These are phyloP conservation scores for Flexamia atlantica DNA, from an alignment of 2,888 invertebrate genomes.

Conservation along the genomic window DNA sequence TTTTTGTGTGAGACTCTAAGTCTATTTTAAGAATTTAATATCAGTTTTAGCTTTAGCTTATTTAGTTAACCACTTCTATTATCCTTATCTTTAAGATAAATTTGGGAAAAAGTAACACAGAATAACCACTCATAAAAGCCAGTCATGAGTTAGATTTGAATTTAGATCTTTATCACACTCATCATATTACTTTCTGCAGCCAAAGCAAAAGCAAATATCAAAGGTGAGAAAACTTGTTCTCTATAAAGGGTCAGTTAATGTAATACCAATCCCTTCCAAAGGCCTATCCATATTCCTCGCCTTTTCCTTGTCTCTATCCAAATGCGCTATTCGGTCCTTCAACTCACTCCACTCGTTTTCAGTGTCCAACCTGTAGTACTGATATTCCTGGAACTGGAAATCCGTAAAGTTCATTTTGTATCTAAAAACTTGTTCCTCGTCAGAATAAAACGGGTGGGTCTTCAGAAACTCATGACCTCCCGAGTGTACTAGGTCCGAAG, in stretches of 20 bases:
- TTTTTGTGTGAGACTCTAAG: no score
- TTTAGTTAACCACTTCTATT: no score
- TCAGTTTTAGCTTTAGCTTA: no score
- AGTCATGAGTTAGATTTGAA: no score
- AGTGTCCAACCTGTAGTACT: conserved; percentile 49
- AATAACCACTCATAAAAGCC: no score
- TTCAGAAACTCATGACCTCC: conserved; percentile 56
- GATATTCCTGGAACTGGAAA: conserved; percentile 55
- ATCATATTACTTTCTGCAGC: no score
- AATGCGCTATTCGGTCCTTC: conserved; percentile 37
- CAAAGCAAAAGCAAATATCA: no score
- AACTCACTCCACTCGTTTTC: conserved; percentile 52
- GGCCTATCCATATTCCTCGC: neutral
- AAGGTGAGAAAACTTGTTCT: no score
- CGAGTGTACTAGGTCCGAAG: conserved; percentile 24
- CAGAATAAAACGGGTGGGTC: conserved; percentile 41
- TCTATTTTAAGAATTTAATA: no score
- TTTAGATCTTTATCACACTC: no score
- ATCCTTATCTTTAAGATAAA: no score
- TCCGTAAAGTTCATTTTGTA: conserved; percentile 51
- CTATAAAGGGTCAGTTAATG: neutral
- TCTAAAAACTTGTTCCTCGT: conserved; percentile 42
- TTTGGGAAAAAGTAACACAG: no score
- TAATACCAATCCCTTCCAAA: conserved; percentile 7
- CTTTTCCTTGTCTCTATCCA: conserved; percentile 40